These are phyloP conservation scores for Himantopus leucocephalus DNA, from an alignment of 2,113 vertebrate species.

Conservation along the genomic window DNA sequence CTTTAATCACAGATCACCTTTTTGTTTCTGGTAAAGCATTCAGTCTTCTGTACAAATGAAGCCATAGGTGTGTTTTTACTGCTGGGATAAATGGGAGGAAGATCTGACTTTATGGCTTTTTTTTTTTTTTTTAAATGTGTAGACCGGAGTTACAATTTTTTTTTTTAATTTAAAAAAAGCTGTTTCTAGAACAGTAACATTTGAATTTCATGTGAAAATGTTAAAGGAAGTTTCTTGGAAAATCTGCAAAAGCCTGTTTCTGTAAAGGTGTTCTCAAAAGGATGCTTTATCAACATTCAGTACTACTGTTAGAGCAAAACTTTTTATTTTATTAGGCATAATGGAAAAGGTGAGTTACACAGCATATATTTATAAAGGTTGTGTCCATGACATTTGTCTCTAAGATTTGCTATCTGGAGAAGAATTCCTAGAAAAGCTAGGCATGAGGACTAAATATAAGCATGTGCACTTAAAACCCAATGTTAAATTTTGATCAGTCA, in stretches of 20 bases:
- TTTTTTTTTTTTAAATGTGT: background rate
- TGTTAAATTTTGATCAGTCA: background rate
- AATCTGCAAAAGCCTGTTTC: background rate
- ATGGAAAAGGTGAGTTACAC: slow-evolving; percentile 6
- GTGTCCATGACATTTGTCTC: background rate
- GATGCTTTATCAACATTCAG: background rate
- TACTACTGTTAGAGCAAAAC: slow-evolving; percentile 1
- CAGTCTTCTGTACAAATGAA: background rate
- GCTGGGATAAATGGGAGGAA: background rate
- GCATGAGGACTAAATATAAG: background rate
- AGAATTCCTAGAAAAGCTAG: background rate
- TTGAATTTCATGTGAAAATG: background rate
- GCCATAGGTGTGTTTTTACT: background rate
- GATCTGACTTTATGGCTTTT: background rate
- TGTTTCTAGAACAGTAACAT: background rate
- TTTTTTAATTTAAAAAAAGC: background rate
- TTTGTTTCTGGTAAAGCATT: slow-evolving; percentile 2
- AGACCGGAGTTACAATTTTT: background rate
- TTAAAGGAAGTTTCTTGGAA: background rate
- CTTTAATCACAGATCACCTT: background rate
- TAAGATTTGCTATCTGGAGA: background rate
- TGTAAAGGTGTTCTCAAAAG: background rate
- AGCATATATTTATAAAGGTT: background rate
- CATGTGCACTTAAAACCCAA: background rate
- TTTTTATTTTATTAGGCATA: background rate